Base-by-base conservation (phyloP, 37 sponge, comb jelly and placozoan species). In the Crambe crambe region DNA sequence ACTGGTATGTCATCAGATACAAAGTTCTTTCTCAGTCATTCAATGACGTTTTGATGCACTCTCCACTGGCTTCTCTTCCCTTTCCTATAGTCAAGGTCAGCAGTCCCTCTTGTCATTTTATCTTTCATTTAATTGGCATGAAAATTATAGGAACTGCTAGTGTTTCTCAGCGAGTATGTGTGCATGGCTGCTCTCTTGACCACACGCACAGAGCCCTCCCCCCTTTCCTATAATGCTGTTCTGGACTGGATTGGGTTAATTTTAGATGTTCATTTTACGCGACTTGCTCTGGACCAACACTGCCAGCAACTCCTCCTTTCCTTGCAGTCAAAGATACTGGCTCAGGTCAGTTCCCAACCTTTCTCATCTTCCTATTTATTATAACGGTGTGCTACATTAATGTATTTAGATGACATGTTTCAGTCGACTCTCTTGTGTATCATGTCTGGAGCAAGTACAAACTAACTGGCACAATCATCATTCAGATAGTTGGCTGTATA, bases 171-270 rank as follows among this genome's bases (percentile, higher is more conserved):
- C 30, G 35, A 65, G 10, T 18, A 65, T 32, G 35, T 65, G 66
- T 2, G 66, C 17, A 26, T 58, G 59, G 66, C 35, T 9, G 2
- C 15, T 65, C 10, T 65, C 66, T 18, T 65, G 10, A 2, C 35
- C 31, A 26, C 66, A 31, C 35, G 3, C 5, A 30, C 66, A 18
- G 27, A 30, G 17, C 35, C 3, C 2, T 3, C 31, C 12, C 17
- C 35, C 27, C 66, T 32, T 2, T 34, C 66, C 15, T 65, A 65
- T 31, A 30, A 65, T 30, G 5, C 35, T 5, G 31, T 65, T 34
- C 35, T 65, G 66, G 66, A 65, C 32, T 65, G 66, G 66, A 34
- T 65, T 26, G 66, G 66, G 17, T 17, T 65, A 30, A 65, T 65
- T 30, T 65, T 65, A 30, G 66, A 65, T 65, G 66, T 65, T 5